These are phyloP conservation scores for Encarsia formosa DNA, from an alignment of 2,888 invertebrate genomes.

Conservation along the genomic window DNA sequence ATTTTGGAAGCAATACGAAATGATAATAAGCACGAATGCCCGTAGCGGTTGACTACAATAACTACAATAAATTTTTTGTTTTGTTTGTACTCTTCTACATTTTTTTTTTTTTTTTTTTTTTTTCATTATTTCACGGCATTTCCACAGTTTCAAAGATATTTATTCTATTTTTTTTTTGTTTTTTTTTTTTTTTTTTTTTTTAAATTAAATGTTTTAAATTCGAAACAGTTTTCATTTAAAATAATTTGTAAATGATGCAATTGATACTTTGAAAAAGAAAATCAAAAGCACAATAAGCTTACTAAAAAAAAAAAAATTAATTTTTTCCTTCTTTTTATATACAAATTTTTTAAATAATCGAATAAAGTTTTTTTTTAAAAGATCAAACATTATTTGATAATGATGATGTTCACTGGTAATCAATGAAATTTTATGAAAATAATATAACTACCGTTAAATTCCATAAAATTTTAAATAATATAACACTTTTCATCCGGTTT, in stretches of 20 bases:
- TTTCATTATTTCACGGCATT: not conserved
- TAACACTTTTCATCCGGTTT: too few relatives aligned
- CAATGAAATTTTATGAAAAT: too few relatives aligned
- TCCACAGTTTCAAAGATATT: too few relatives aligned
- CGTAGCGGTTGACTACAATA: slow-evolving; percentile 28
- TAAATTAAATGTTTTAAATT: not conserved
- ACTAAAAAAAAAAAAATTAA: not conserved
- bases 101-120: slow-evolving; percentile 30
- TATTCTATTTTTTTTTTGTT: slow-evolving; percentile 47
- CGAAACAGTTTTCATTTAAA: not conserved
- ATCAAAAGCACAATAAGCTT: not conserved
- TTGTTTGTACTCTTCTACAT: slow-evolving; percentile 50
- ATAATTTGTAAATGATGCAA: not conserved
- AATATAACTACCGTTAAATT: too few relatives aligned
- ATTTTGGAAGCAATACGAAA: slow-evolving; percentile 26
- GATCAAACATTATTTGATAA: too few relatives aligned
- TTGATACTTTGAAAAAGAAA: not conserved
- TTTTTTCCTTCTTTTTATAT: not conserved
- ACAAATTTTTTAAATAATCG: not conserved
- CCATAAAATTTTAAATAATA: too few relatives aligned
- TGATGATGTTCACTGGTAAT: too few relatives aligned
- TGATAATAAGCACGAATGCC: slow-evolving; percentile 31
- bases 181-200: not conserved
- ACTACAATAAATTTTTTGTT: slow-evolving; percentile 34
- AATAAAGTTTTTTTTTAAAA: too few relatives aligned